Percentiles rank a stretch among this genome's conserved stretches.
phyloP scores from a whole-genome alignment of 1,140 invertebrate species.

The Heterodera schachtii region DNA sequence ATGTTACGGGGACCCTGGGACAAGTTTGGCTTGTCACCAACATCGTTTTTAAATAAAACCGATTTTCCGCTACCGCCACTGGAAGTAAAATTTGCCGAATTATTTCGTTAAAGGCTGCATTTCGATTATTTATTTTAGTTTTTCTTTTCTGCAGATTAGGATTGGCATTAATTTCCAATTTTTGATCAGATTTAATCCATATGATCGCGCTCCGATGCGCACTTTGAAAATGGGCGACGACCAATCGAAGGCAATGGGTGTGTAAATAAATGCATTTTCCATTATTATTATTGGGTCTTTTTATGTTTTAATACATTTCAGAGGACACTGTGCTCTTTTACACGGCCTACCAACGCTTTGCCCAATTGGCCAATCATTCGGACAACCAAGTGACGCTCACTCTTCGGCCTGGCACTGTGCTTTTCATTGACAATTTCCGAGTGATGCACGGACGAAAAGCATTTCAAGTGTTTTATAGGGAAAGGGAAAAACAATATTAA shows the following conservation, averaged over 20 bases:
- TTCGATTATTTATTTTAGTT: no score
- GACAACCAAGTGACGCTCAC: slow-evolving; percentile 71
- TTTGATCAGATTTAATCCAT: slow-evolving; percentile 71
- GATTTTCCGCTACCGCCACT: no score
- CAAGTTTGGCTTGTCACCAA: no score
- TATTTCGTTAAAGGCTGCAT: no score
- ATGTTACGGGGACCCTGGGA: background rate
- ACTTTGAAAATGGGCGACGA: slow-evolving; percentile 25
- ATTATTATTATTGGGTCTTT: background rate
- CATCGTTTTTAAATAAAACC: no score
- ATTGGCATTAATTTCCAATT: no score
- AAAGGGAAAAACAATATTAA: slow-evolving; percentile 51
- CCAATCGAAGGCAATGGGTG: slow-evolving; percentile 32
- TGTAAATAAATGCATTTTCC: slow-evolving; percentile 60
- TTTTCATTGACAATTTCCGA: slow-evolving; percentile 78
- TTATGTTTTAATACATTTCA: slow-evolving; percentile 38
- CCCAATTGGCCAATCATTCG: slow-evolving; percentile 69
- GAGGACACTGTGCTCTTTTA: slow-evolving; percentile 72
- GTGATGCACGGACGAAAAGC: slow-evolving; percentile 74
- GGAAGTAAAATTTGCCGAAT: no score
- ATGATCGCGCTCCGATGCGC: slow-evolving; percentile 72
- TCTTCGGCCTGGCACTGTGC: slow-evolving; percentile 72
- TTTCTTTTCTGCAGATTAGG: no score
- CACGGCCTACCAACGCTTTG: slow-evolving; percentile 70
- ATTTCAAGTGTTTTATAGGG: slow-evolving; percentile 67